Conservation (phyloP, 2,113 vertebrate genomes). For the Melospiza melodia region DNA sequence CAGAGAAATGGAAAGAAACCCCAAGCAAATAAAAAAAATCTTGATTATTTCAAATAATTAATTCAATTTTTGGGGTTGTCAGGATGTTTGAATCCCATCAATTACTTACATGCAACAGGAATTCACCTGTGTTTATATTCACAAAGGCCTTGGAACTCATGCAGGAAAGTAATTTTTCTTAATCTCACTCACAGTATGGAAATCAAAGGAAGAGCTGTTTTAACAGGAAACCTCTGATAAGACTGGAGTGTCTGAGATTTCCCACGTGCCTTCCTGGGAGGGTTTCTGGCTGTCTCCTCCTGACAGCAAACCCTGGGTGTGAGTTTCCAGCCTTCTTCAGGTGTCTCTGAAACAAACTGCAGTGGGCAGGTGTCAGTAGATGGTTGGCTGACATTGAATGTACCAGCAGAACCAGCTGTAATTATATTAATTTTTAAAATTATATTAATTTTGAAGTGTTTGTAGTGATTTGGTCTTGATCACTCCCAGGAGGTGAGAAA, state of each 20-base stretch:
- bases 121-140: conserved; percentile 20
- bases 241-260: neutral
- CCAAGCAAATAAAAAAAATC: neutral
- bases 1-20: neutral
- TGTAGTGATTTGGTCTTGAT: neutral
- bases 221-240: neutral
- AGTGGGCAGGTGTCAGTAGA: neutral
- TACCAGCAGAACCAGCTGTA: neutral
- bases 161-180: neutral
- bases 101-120: neutral
- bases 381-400: neutral
- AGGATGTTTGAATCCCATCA: conserved; percentile 25
- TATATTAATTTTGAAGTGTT: neutral
- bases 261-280: neutral
- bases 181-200: neutral
- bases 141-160: conserved; percentile 14
- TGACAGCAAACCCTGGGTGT: neutral
- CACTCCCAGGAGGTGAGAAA: neutral
- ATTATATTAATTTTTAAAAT: neutral
- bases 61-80: neutral
- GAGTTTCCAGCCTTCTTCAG: neutral
- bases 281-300: neutral
- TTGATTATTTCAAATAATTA: neutral
- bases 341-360: neutral
- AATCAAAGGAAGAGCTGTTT: neutral